phyloP scores from a whole-genome alignment of 2,113 vertebrate genomes.

The Cebus imitator region DNA sequence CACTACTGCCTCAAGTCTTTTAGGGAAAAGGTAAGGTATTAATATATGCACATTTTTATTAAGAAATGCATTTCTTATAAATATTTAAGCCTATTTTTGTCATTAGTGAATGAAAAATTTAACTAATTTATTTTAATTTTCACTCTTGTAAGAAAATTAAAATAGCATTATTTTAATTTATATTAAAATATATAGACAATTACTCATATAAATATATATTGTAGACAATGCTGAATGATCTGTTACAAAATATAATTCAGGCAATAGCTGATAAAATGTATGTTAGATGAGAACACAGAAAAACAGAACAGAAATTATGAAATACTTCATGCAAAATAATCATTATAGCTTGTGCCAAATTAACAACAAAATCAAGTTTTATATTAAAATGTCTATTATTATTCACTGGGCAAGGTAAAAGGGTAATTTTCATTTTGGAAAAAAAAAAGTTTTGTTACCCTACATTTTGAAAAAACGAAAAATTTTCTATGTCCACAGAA shows the following conservation, averaged over 20 bases:
- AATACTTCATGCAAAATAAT: not conserved
- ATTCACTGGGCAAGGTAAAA: not conserved
- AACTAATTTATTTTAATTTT: not conserved
- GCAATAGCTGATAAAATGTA: not conserved
- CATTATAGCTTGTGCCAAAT: not conserved
- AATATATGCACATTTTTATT: constrained; percentile 35
- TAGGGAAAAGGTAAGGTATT: not conserved
- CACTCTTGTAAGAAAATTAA: not conserved
- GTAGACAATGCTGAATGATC: not conserved
- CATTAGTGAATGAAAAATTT: not conserved
- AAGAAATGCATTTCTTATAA: not conserved
- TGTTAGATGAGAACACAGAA: constrained; percentile 16
- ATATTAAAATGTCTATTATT: not conserved
- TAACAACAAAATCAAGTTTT: not conserved
- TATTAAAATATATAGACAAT: not conserved
- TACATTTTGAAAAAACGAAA: not conserved
- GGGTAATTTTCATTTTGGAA: not conserved
- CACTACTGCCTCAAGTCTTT: not conserved
- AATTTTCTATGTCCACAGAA: not conserved
- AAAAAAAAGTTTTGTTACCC: too few species aligned
- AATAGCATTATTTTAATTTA: not conserved
- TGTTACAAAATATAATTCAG: not conserved
- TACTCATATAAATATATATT: not conserved
- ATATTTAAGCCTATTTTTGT: not conserved
- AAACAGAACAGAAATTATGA: not conserved